phyloP scores from a whole-genome alignment of 2,797 vertebrate genomes.

The Paramormyrops hopkinsi region DNA sequence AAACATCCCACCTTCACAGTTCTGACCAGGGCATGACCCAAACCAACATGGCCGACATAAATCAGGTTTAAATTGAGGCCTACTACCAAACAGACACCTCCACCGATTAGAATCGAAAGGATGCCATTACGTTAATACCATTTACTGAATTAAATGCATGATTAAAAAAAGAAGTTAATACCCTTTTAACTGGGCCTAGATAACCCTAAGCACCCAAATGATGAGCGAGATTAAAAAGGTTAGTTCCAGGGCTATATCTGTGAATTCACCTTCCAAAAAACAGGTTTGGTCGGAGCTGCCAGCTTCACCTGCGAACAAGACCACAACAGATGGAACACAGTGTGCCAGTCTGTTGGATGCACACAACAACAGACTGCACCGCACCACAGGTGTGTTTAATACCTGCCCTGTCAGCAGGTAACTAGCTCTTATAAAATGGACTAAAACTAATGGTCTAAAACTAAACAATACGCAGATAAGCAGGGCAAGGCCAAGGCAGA shows the following conservation, averaged over 20 bases:
- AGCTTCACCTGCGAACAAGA: slow-evolving; percentile 69
- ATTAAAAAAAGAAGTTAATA: not conserved
- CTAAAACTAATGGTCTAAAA: not conserved
- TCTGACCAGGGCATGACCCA: not conserved
- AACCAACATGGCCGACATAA: not conserved
- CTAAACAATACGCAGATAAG: not conserved
- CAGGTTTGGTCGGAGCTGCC: slow-evolving; percentile 56
- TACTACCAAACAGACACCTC: not conserved
- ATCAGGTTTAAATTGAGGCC: not conserved
- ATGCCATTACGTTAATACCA: not conserved
- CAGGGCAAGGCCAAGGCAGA: not conserved
- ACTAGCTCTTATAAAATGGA: not conserved
- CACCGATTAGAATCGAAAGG: not conserved
- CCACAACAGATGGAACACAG: not conserved
- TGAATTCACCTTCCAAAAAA: slow-evolving; percentile 67
- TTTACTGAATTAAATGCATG: not conserved
- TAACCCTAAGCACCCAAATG: not conserved
- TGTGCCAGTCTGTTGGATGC: not conserved
- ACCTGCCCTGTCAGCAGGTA: not conserved
- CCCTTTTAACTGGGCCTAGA: not conserved
- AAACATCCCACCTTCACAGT: not conserved
- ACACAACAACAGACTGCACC: not conserved
- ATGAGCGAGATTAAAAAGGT: not conserved
- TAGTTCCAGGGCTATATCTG: slow-evolving; percentile 23
- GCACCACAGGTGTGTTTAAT: not conserved